Conservation (phyloP, 2,113 vertebrate genomes). For the Riparia riparia region DNA sequence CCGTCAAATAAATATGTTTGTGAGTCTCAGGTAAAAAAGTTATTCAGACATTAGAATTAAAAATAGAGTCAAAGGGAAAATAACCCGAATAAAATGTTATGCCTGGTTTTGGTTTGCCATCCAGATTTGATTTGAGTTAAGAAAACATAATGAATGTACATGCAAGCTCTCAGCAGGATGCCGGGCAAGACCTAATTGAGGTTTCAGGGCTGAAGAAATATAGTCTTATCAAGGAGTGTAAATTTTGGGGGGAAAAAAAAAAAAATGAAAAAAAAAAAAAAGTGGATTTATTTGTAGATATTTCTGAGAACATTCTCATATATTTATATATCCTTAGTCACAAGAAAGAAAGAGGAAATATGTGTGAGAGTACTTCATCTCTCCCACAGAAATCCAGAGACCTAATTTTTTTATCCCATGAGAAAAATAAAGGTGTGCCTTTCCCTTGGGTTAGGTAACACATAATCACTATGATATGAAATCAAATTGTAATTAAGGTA, state of each 20-base stretch:
- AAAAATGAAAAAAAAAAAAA: background rate
- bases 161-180: background rate
- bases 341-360: background rate
- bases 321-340: background rate
- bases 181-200: background rate
- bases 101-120: background rate
- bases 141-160: constrained; percentile 1
- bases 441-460: background rate
- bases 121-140: background rate
- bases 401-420: background rate
- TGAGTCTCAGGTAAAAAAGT: background rate
- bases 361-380: background rate
- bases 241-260: background rate
- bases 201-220: background rate
- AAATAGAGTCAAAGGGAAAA: constrained; percentile 33
- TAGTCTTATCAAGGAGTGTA: background rate
- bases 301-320: background rate
- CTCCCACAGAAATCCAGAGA: background rate
- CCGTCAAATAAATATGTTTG: background rate
- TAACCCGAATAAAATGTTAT: constrained; percentile 21
- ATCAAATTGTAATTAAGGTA: constrained; percentile 17
- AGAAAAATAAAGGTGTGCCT: background rate
- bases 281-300: background rate
- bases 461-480: background rate
- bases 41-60: constrained; percentile 25